These are phyloP conservation scores for Oligia latruncula DNA, from an alignment of 2,888 invertebrate genomes.

Conservation along the genomic window DNA sequence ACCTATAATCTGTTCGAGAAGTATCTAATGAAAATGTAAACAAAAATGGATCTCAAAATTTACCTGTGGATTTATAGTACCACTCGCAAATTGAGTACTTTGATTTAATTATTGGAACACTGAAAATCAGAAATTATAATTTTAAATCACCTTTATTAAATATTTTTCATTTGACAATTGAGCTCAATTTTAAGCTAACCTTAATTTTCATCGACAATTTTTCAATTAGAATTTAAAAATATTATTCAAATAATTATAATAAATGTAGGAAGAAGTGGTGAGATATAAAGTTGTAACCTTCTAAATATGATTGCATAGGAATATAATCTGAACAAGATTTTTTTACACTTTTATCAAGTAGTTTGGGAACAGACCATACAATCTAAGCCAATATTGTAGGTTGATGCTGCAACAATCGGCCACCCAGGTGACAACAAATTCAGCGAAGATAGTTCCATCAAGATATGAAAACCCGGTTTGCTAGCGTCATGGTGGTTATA, in stretches of 20 bases:
- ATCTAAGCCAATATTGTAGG: not conserved
- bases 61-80: not conserved
- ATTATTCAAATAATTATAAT: not conserved
- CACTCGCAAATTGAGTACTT: not conserved
- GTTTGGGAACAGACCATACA: not conserved
- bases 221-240: not conserved
- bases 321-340: not conserved
- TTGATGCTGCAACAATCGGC: conserved; percentile 14
- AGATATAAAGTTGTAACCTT: not conserved
- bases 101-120: not conserved
- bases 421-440: conserved; percentile 35
- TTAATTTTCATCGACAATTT: not conserved
- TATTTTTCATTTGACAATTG: not conserved
- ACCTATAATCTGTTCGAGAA: not conserved
- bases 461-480: conserved; percentile 23
- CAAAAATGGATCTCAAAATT: not conserved
- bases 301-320: not conserved
- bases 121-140: not conserved
- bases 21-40: not conserved
- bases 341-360: not conserved
- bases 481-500: conserved; percentile 25
- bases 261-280: too few relatives aligned
- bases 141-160: not conserved
- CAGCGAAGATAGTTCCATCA: conserved; percentile 26
- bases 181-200: not conserved